Evolutionary conservation across 2,888 invertebrate species (phyloP).

Genomic region (Caenorhabditis virilis): DNA sequence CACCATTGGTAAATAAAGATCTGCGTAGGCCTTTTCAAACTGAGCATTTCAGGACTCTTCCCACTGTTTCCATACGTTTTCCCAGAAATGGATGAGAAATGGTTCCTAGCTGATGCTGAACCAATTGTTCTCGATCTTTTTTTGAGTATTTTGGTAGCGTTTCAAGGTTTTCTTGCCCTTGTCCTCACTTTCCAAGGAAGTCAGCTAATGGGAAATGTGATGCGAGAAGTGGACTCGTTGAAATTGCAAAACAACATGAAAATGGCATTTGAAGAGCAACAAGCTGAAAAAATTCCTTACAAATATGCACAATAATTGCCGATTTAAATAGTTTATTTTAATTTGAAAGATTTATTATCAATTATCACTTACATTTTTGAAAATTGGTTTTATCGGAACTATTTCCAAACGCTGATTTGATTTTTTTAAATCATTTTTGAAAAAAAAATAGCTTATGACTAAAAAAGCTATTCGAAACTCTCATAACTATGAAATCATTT

Average conservation of each 20-base stretch:
- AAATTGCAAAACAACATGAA: constrained; percentile 25
- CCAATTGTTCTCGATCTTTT: constrained; percentile 16
- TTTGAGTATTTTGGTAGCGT: constrained; percentile 15
- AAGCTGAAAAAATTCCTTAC: constrained; percentile 13
- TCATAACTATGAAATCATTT: too few species aligned
- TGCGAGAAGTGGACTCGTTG: constrained; percentile 24
- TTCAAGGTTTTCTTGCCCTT: constrained; percentile 17
- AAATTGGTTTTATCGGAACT: too few species aligned
- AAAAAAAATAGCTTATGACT: too few species aligned
- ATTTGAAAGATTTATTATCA: too few species aligned
- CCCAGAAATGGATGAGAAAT: constrained; percentile 19
- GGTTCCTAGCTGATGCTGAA: constrained; percentile 18
- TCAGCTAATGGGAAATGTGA: constrained; percentile 17
- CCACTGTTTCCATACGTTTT: constrained; percentile 33
- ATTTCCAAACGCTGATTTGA: too few species aligned
- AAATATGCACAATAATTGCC: constrained; percentile 16
- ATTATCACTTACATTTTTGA: too few species aligned
- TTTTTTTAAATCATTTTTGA: too few species aligned
- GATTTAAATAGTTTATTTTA: too few species aligned
- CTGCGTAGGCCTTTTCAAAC: too few species aligned
- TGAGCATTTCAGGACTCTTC: constrained; percentile 32
- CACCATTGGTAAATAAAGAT: constrained; percentile 17
- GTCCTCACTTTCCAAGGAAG: constrained; percentile 18
- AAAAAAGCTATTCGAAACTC: too few species aligned
- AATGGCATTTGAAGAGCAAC: constrained; percentile 29